Conservation (phyloP, 1,140 invertebrate genomes). For the Meloidogyne chitwoodi region DNA sequence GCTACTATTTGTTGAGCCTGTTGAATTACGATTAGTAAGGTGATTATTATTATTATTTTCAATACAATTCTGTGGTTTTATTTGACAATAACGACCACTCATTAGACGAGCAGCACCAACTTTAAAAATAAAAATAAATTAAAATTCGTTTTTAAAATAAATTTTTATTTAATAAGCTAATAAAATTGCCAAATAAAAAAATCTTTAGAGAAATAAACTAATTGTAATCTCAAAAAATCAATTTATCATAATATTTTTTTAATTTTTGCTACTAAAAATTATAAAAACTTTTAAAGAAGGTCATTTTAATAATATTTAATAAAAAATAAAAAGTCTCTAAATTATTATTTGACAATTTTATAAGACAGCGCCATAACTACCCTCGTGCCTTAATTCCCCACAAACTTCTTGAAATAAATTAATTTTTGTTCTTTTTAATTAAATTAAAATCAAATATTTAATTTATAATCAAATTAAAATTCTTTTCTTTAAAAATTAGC, state of each 20-base stretch:
- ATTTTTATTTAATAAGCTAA: no score
- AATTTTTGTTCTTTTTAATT: background rate
- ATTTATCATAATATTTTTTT: no score
- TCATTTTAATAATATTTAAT: no score
- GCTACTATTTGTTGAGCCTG: conserved; percentile 36
- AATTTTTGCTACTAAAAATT: no score
- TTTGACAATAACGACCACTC: background rate
- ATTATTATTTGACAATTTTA: no score
- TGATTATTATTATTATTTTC: background rate
- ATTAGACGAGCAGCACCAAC: background rate
- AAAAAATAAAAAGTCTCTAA: no score
- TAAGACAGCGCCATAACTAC: no score
- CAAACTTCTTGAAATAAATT: background rate
- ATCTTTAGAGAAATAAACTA: no score
- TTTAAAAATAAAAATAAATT: background rate
- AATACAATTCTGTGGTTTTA: background rate
- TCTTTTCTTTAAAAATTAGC: background rate
- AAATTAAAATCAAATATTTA: background rate
- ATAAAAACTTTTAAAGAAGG: no score
- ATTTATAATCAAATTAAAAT: background rate
- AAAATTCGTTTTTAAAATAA: background rate
- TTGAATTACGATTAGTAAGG: conserved; percentile 35
- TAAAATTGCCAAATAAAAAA: no score
- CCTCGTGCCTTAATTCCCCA: no score
- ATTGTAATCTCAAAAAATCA: no score